phyloP scores from a whole-genome alignment of 2,113 vertebrate genomes.

The Odobenus rosmarus region DNA sequence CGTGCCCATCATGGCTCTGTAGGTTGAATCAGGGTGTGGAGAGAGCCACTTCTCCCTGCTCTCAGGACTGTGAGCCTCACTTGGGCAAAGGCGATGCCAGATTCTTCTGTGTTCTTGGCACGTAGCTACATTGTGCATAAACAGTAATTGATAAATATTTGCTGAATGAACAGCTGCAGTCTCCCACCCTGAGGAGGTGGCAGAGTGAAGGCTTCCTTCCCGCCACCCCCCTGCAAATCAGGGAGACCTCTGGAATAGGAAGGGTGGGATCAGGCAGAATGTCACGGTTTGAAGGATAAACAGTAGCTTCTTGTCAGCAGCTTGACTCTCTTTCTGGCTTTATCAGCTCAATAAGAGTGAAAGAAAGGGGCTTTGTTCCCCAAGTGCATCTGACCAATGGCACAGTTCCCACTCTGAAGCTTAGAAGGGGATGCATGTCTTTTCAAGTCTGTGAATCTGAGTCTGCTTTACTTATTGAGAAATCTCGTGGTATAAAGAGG shows the following conservation, averaged over 20 bases:
- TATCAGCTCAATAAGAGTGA: background rate
- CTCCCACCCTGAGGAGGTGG: background rate
- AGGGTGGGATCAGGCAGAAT: slow-evolving; percentile 17
- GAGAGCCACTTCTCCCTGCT: background rate
- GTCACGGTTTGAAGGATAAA: slow-evolving; percentile 12
- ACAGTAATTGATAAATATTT: slow-evolving; percentile 59
- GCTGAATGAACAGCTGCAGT: slow-evolving; percentile 38
- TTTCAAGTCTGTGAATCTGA: slow-evolving; percentile 2
- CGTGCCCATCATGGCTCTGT: background rate
- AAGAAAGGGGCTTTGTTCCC: slow-evolving; percentile 35
- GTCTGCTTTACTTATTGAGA: background rate
- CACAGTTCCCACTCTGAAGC: background rate
- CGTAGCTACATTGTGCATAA: background rate
- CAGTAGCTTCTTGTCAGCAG: slow-evolving; percentile 14
- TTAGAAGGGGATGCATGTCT: background rate
- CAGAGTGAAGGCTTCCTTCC: background rate
- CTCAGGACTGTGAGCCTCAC: background rate
- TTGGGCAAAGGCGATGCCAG: background rate
- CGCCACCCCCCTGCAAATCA: background rate
- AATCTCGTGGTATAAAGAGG: background rate
- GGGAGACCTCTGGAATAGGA: background rate
- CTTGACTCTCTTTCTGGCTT: background rate
- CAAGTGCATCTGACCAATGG: background rate
- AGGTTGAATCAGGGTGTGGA: background rate
- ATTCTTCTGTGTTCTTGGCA: slow-evolving; percentile 46